Evolutionary conservation across 2,888 invertebrate genomes (phyloP).

Genomic region (Pseudoips prasinana): DNA sequence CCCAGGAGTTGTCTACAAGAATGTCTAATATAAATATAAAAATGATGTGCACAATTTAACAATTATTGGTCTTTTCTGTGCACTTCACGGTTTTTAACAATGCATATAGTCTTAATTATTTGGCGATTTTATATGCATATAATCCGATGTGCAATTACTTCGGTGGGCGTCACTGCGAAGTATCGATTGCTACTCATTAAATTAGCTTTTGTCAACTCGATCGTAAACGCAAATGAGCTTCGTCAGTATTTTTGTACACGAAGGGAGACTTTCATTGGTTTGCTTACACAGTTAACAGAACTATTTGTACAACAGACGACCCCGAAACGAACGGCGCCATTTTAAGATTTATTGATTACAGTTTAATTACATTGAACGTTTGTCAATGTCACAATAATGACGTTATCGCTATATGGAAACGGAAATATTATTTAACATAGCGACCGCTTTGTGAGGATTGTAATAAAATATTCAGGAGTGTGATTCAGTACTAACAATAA

Average conservation of each 20-base stretch:
- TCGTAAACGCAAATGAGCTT: conserved; percentile 42
- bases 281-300: conserved; percentile 5
- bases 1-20: too few species aligned
- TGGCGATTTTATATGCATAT: too few species aligned
- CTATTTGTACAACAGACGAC: not conserved
- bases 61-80: too few species aligned
- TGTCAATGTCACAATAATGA: conserved; percentile 5
- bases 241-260: conserved; percentile 37
- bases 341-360: conserved; percentile 5
- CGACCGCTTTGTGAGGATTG: conserved; percentile 3
- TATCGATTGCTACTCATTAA: conserved; percentile 40
- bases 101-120: too few species aligned
- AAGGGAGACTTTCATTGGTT: conserved; percentile 15
- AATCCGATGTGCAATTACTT: too few species aligned
- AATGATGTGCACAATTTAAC: too few species aligned
- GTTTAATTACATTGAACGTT: conserved; percentile 3
- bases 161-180: too few species aligned
- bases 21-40: too few species aligned
- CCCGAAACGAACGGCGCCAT: not conserved
- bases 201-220: conserved; percentile 38
- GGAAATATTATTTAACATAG: not conserved
- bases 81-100: too few species aligned
- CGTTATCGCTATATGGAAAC: not conserved
- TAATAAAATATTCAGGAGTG: too few species aligned
- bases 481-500: too few species aligned